Conservation (phyloP, 2,888 invertebrate genomes). For the Macaria liturata region DNA sequence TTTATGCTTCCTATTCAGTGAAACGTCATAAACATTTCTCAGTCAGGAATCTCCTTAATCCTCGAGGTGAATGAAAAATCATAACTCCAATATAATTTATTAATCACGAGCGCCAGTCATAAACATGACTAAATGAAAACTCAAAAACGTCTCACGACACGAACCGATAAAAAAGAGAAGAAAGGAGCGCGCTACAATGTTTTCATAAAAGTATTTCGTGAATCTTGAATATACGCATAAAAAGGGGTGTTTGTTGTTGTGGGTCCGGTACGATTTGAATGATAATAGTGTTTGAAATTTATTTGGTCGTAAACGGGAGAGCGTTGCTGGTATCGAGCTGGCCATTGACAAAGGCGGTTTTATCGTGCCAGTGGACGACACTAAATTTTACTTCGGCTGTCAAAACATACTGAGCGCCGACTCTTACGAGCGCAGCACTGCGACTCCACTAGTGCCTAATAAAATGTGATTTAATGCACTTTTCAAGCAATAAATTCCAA, state of each 20-base stretch:
- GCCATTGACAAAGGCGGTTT: slow-evolving; percentile 77
- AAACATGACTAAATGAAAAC: slow-evolving; percentile 63
- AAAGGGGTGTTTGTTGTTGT: slow-evolving; percentile 74
- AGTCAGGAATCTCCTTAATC: slow-evolving; percentile 60
- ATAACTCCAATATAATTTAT: slow-evolving; percentile 64
- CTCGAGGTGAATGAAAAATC: slow-evolving; percentile 58
- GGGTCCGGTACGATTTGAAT: slow-evolving; percentile 77
- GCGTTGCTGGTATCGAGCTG: slow-evolving; percentile 62
- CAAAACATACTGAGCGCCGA: slow-evolving; percentile 61
- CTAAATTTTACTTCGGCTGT: slow-evolving; percentile 79
- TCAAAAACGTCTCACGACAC: slow-evolving; percentile 44
- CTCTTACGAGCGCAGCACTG: slow-evolving; percentile 40
- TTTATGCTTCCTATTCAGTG: slow-evolving; percentile 50
- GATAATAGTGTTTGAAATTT: slow-evolving; percentile 82
- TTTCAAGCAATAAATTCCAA: slow-evolving; percentile 18
- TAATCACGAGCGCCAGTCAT: slow-evolving; percentile 57
- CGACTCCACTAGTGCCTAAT: slow-evolving; percentile 21
- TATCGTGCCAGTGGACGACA: slow-evolving; percentile 72
- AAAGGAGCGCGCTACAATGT: slow-evolving; percentile 45
- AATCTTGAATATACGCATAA: slow-evolving; percentile 63
- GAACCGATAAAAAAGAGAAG: slow-evolving; percentile 38
- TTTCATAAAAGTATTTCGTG: slow-evolving; percentile 70
- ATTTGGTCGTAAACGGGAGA: slow-evolving; percentile 77
- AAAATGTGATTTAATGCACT: slow-evolving; percentile 24
- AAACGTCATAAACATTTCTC: slow-evolving; percentile 55